A percentile compares a stretch with the other conserved stretches of the same genome.
phyloP scores from a whole-genome alignment of 1,140 invertebrate species.

The Idris sp. region DNA sequence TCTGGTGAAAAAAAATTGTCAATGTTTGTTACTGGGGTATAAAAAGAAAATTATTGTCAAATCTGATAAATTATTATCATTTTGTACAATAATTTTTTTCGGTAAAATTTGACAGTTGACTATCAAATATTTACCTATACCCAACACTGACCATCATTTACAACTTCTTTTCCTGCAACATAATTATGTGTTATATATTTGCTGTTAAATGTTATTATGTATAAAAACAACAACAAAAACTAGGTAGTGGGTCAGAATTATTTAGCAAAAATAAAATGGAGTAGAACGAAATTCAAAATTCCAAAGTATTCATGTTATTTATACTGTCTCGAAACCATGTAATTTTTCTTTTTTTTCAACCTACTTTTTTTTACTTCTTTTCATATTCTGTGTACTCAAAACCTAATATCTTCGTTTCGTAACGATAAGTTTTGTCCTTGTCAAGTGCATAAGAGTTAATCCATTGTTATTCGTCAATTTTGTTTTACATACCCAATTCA shows the following conservation, averaged over 20 bases:
- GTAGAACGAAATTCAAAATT: constrained; percentile 38
- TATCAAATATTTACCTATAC: constrained; percentile 33
- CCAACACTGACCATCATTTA: constrained; percentile 13
- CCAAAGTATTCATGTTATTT: constrained; percentile 43
- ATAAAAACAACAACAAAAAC: too few species aligned
- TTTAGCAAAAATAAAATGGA: constrained; percentile 49
- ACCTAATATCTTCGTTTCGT: too few species aligned
- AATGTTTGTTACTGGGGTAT: constrained; percentile 20
- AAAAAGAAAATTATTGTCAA: constrained; percentile 29
- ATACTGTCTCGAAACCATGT: constrained; percentile 23
- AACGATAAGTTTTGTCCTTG: too few species aligned
- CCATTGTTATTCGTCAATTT: too few species aligned
- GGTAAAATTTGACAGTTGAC: too few species aligned
- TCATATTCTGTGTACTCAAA: too few species aligned
- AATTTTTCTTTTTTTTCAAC: constrained; percentile 4
- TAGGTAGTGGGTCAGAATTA: constrained; percentile 46
- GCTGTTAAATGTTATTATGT: constrained; percentile 58
- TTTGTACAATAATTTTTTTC: constrained; percentile 25
- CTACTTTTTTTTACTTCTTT: too few species aligned
- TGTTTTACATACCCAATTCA: neutral
- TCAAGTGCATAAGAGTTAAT: too few species aligned
- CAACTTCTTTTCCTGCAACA: constrained; percentile 19
- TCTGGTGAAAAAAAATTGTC: constrained; percentile 19
- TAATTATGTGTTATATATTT: constrained; percentile 48
- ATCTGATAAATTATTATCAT: constrained; percentile 32